phyloP scores from a whole-genome alignment of 2,113 vertebrate genomes.

The Hippocampus comes region DNA sequence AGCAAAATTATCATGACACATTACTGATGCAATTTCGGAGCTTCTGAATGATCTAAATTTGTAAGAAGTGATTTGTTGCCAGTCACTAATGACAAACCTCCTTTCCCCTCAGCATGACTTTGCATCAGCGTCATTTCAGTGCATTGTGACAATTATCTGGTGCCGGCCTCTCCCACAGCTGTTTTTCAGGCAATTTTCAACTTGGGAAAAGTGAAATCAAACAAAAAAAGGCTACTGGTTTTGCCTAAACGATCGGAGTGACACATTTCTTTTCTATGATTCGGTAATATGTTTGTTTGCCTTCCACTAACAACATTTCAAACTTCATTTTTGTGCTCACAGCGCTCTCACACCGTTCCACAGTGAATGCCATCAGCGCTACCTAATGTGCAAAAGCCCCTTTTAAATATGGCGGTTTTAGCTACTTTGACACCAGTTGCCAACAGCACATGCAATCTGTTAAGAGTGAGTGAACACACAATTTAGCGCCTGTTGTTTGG shows the following conservation, averaged over 20 bases:
- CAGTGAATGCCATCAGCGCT: neutral
- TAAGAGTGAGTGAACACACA: neutral
- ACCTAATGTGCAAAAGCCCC: neutral
- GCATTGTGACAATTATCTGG: neutral
- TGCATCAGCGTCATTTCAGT: neutral
- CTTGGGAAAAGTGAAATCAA: neutral
- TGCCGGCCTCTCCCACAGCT: no score
- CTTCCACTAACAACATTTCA: neutral
- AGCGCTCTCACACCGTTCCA: neutral
- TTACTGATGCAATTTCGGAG: no score
- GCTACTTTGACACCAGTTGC: neutral
- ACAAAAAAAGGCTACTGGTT: neutral
- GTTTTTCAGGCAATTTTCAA: neutral
- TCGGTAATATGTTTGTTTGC: neutral
- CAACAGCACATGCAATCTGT: neutral
- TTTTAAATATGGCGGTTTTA: neutral
- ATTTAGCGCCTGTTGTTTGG: neutral
- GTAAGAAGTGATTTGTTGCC: neutral
- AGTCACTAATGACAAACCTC: neutral
- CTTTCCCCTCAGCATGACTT: neutral
- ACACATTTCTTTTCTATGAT: neutral
- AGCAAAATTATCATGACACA: no score
- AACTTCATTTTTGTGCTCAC: no score
- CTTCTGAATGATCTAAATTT: neutral
- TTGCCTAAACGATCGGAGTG: neutral